Base-by-base conservation (phyloP, 2,113 vertebrate genomes). In the Thamnophis sirtalis region DNA sequence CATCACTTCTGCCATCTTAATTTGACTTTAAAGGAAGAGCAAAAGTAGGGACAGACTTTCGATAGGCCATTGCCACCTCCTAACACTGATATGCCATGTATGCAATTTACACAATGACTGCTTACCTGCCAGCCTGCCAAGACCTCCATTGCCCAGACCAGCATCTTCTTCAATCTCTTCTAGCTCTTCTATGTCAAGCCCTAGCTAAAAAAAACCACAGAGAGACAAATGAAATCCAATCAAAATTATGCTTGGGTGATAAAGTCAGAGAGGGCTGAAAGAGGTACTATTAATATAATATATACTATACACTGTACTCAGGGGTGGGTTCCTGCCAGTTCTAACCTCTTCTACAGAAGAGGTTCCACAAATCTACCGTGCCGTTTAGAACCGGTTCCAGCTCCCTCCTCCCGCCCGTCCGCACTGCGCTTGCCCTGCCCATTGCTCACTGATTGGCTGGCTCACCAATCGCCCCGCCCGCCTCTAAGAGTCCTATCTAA, bases 131-230 rank as follows among this genome's bases (percentile, higher is more conserved):
- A 99, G 98, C 91, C 99, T 97, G 28, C 99, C 99, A 13, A 99
- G 97, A 4, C 99, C 99, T 6, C 99, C 99, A 0, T 99, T 99
- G 48, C 99, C 99, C 15, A 99, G 98, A 0, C 99, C 99, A 0
- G 99, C 99, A 56, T 99, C 99, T 96, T 99, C 98, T 96, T 99
- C 99, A 50, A 99, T 98, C 93, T 99, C 99, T 96, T 99, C 99
- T 96, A 99, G 97, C 97, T 99, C 99, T 91, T 99, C 99, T 95
- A 99, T 99, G 95, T 99, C 99, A 97, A 99, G 94, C 38, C 99
- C 99, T 0, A 99, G 98, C 99, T 98, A 24, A 10, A 80, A 11
- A 89, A 55, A 17, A 21, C 9, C 54, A 94, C 0, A 92, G 28
- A 49, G 24, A 84, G 33, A 56, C 4, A 58, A 53, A 86, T 49